phyloP scores from a whole-genome alignment of 2,888 invertebrate genomes.

The Sicus ferrugineus region DNA sequence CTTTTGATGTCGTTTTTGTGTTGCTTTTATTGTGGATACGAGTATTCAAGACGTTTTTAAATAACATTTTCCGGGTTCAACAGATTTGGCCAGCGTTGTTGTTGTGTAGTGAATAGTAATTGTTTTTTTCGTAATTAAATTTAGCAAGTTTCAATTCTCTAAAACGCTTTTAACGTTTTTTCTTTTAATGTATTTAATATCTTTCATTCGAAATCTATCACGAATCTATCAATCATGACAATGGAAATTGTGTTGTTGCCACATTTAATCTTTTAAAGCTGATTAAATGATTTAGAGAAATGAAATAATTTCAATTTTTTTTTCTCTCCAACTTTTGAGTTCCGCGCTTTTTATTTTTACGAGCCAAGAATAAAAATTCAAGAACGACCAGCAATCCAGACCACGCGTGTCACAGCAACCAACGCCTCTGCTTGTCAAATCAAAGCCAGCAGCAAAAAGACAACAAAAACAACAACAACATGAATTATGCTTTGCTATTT shows the following conservation, averaged over 20 bases:
- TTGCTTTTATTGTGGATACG: neutral
- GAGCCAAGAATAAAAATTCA: neutral
- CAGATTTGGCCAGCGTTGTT: neutral
- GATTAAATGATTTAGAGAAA: neutral
- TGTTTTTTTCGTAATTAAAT: neutral
- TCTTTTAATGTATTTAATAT: no score
- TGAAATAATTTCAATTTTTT: neutral
- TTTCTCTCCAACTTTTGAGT: neutral
- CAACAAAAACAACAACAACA: neutral
- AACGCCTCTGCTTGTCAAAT: conserved; percentile 6
- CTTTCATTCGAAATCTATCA: no score
- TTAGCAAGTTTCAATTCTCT: neutral
- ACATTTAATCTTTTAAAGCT: no score
- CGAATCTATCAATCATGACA: no score
- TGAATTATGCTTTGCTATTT: neutral
- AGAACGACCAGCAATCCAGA: neutral
- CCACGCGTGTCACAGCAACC: neutral
- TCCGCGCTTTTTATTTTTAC: neutral
- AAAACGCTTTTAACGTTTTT: neutral
- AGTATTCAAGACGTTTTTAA: neutral
- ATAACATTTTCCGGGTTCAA: neutral
- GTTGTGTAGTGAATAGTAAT: neutral
- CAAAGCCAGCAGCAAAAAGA: neutral
- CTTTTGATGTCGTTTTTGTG: no score
- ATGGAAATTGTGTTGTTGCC: no score